Base-by-base conservation (phyloP, 1,140 invertebrate species). In the Scaptomyza graminum region DNA sequence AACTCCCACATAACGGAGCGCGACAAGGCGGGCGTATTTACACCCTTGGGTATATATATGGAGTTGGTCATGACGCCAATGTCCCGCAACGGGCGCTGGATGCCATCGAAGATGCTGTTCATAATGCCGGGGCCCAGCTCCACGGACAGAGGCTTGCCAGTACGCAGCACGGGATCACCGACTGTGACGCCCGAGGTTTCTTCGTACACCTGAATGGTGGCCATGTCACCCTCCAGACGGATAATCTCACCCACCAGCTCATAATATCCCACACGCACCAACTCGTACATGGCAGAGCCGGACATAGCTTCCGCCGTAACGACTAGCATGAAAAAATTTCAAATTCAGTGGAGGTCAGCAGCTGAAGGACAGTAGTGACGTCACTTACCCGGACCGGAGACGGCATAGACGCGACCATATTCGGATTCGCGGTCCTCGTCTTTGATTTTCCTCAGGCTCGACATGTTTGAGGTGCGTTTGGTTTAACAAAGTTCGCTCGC, bases 181-280 rank as follows among this genome's bases (percentile, higher is more conserved):
- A 99, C 99, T 34, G 99, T 99, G 3, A 99, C 98, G 91, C 99
- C 99, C 55, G 98, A 99, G 49, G 99, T 99, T 92, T 99, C 99
- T 93, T 99, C 99, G 90, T 99, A 99, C 62, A 99, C 98, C 95
- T 96, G 85, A 92, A 99, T 99, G 67, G 99, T 99, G 49, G 99
- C 99, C 96, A 99, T 98, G 92, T 99, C 99, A 63, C 98, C 98
- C 93, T 99, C 99, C 61, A 99, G 94, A 92, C 99, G 95, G 93
- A 99, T 99, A 92, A 99, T 99, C 94, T 99, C 99, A 73, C 99
- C 99, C 2, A 99, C 99, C 76, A 99, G 93, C 93, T 99, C 98
- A 77, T 96, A 95, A 92, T 99, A 99, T 12, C 99, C 99, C 7
- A 99, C 99, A 90, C 99, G 95, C 55, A 99, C 99, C 93, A 99